A percentile compares a stretch with the other conserved stretches of the same genome.
phyloP scores from a whole-genome alignment of 2,888 invertebrate species.

The Linyphia triangularis region DNA sequence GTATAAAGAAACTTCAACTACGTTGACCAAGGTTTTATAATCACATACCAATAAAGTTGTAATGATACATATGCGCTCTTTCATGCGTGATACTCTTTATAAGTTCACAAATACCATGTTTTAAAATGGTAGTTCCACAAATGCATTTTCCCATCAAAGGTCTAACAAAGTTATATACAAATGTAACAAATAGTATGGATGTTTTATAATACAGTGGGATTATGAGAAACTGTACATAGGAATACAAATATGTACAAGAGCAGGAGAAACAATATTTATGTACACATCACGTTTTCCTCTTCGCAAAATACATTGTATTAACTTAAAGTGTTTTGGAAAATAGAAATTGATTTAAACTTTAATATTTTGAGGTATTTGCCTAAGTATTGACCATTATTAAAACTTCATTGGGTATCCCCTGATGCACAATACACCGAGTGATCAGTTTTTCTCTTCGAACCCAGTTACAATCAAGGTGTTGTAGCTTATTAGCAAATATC shows the following conservation, averaged over 20 bases:
- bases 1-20: background rate
- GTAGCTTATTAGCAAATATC: constrained; percentile 69
- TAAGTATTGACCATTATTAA: constrained; percentile 37
- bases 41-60: constrained; percentile 20
- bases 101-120: constrained; percentile 49
- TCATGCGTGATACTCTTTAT: background rate
- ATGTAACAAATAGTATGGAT: constrained; percentile 63
- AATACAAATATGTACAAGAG: constrained; percentile 52
- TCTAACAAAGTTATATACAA: constrained; percentile 66
- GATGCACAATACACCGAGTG: background rate
- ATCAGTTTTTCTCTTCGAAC: background rate
- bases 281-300: constrained; percentile 19
- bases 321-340: constrained; percentile 66
- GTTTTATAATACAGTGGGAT: constrained; percentile 63
- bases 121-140: constrained; percentile 45
- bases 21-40: constrained; percentile 5
- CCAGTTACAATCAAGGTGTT: background rate
- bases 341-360: constrained; percentile 52
- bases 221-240: constrained; percentile 62
- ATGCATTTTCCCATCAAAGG: constrained; percentile 21
- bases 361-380: constrained; percentile 53
- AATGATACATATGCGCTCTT: constrained; percentile 3
- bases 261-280: constrained; percentile 54
- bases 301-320: constrained; percentile 62
- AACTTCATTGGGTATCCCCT: background rate